These are phyloP conservation scores for Platyrinchus mystaceus DNA, from an alignment of 2,797 vertebrate species.

Conservation along the genomic window DNA sequence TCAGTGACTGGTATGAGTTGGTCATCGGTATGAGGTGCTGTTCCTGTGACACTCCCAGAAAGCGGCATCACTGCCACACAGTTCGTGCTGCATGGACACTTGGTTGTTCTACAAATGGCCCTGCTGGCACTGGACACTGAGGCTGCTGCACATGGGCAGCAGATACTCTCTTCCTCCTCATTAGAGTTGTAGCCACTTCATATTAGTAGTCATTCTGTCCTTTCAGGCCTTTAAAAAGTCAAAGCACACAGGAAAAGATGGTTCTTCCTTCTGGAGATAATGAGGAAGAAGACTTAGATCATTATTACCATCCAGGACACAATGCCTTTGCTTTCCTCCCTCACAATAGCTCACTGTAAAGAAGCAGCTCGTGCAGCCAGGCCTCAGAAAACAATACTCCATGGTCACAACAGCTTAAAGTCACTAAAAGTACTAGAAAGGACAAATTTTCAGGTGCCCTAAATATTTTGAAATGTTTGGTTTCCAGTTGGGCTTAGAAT, in stretches of 20 bases:
- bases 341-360: slow-evolving; percentile 29
- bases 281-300: neutral
- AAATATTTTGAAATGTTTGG: neutral
- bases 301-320: neutral
- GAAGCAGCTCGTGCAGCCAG: neutral
- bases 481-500: neutral
- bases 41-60: neutral
- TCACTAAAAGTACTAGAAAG: neutral
- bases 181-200: neutral
- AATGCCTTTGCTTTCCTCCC: slow-evolving; percentile 5
- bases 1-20: neutral
- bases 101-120: neutral
- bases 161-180: neutral
- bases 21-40: neutral
- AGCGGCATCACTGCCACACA: fast-evolving
- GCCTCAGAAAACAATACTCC: neutral
- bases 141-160: fast-evolving
- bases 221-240: neutral
- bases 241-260: neutral
- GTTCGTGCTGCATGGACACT: neutral
- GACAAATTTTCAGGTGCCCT: neutral
- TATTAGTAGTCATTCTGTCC: neutral
- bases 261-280: neutral
- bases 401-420: neutral
- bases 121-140: neutral